Conservation (phyloP, 2,888 invertebrate species). For the Synanthedon tipuliformis region DNA sequence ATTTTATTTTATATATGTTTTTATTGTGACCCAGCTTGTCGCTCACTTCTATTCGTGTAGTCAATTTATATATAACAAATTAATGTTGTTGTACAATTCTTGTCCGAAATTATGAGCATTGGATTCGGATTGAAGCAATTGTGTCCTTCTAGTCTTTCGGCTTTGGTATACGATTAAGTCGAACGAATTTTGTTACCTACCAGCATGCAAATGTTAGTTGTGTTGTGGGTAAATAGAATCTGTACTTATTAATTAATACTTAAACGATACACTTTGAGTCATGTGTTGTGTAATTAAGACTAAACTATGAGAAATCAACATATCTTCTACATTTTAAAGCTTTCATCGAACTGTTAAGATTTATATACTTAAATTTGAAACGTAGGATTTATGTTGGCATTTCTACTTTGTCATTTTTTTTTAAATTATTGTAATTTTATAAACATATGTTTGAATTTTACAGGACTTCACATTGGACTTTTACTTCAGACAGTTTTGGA, state of each 20-base stretch:
- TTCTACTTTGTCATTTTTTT: not conserved
- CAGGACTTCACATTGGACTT: slow-evolving; percentile 97
- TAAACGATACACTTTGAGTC: not conserved
- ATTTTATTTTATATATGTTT: slow-evolving; percentile 29
- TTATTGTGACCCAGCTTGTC: slow-evolving; percentile 31
- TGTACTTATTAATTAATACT: slow-evolving; percentile 2
- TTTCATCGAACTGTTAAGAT: not conserved
- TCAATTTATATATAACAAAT: slow-evolving; percentile 29
- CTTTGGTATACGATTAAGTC: slow-evolving; percentile 13
- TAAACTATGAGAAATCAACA: not conserved
- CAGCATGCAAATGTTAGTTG: slow-evolving; percentile 48
- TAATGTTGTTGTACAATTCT: slow-evolving; percentile 12
- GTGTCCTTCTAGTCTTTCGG: slow-evolving; percentile 12
- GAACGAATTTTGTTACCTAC: slow-evolving; percentile 15
- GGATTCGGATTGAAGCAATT: slow-evolving; percentile 24
- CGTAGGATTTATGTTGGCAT: slow-evolving; percentile 6
- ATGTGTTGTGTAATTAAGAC: slow-evolving; percentile 1
- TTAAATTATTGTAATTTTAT: not conserved
- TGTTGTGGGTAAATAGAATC: slow-evolving; percentile 12
- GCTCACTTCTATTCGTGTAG: slow-evolving; percentile 48
- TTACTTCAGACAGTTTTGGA: slow-evolving; percentile 99
- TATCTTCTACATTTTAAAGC: slow-evolving; percentile 3
- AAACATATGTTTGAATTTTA: slow-evolving; percentile 15
- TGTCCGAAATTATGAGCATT: slow-evolving; percentile 24
- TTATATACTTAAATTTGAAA: not conserved